Percentiles rank a stretch among this genome's conserved stretches.
Evolutionary conservation across 2,113 vertebrate species (phyloP).

Genomic region (Actenoides lindsayi): DNA sequence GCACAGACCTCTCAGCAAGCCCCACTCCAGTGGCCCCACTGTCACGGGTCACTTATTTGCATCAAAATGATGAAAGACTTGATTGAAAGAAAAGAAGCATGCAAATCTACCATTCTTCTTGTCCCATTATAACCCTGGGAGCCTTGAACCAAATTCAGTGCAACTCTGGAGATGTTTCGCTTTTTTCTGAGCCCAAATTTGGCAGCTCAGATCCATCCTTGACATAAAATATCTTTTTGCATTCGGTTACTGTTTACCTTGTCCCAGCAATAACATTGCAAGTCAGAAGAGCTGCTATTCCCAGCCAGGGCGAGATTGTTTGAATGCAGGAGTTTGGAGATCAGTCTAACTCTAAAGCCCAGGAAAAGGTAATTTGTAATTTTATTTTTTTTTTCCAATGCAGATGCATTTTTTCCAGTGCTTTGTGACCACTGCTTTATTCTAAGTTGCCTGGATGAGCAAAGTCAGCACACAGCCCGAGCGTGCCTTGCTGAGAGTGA

Average conservation of each 20-base stretch:
- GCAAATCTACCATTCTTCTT: background rate
- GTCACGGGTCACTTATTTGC: background rate
- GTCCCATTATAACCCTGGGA: background rate
- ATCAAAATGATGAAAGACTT: background rate
- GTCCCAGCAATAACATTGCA: background rate
- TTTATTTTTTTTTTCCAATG: background rate
- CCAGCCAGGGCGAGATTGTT: background rate
- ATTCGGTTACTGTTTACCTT: background rate
- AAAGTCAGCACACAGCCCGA: accelerated
- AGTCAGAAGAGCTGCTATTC: background rate
- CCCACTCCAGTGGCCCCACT: accelerated
- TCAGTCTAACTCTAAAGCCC: background rate
- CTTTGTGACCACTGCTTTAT: background rate
- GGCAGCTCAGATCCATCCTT: background rate
- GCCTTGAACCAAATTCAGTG: background rate
- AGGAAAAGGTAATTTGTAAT: accelerated
- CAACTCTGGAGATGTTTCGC: background rate
- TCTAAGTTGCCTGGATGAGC: background rate
- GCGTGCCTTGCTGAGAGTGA: background rate
- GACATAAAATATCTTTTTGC: background rate
- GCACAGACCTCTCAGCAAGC: background rate
- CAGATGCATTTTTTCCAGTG: background rate
- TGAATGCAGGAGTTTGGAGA: background rate
- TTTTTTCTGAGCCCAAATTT: background rate
- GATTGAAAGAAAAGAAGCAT: background rate